Base-by-base conservation (phyloP, 2,888 invertebrate genomes). In the Endotricha flammealis region DNA sequence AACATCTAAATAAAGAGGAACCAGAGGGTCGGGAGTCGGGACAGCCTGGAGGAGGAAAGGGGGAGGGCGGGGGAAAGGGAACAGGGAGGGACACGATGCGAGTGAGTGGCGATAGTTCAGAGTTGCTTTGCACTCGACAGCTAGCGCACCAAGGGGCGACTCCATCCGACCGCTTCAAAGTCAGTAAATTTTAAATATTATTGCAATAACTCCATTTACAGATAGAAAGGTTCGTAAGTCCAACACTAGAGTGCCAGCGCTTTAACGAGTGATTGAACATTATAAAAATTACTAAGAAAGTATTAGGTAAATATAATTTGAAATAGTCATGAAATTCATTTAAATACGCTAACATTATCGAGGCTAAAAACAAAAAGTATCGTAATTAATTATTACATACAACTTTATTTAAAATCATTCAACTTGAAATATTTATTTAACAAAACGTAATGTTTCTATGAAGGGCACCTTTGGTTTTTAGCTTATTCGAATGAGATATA, bases 401-500 rank as follows among this genome's bases (percentile, higher is more conserved):
- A 85, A 83, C 71, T 82, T 76, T 70, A 77, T 81, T 79, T 71
- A 80, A 74, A 82, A 82, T 76, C 71, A 83, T 81, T 82, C 69
- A 83, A 83, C 83, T 82, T 80, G 83, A 83, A 82, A 80, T 79
- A 83, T 82, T n/a, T 75, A 77, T 77, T 76, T 75, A 86, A 86
- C 85, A 86, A 81, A 86, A 86, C 83, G 83, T 85, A 85, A 82
- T 83, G 78, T 76, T 82, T 83, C 80, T 86, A 85, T 88, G 89
- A 89, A 92, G 92, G 93, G 93, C 92, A 93, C 92, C 92, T 93
- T 93, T 93, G 93, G 92, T 93, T 92, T 92, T 89, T 90, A 91
- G 91, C 91, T 91, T 92, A 91, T 67, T 78, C 83, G 73, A 86
- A 90, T 88, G 88, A 74, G 75, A 80, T 87, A 86, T 78, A 83